Base-by-base conservation (phyloP, 2,888 invertebrate species). In the Panopea generosa region DNA sequence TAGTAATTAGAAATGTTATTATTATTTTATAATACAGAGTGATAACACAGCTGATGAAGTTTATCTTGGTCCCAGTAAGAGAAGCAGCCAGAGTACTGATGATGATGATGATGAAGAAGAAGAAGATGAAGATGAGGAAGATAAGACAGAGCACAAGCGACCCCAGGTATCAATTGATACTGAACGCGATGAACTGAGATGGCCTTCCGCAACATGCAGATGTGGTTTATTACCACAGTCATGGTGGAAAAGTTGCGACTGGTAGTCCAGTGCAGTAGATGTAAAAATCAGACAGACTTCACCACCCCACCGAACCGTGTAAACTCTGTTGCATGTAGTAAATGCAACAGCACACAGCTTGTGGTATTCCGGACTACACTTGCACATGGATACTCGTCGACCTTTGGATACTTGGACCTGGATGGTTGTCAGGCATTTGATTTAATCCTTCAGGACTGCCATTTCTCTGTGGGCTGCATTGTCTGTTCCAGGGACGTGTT, bases 401-500 rank as follows among this genome's bases (percentile, higher is more conserved):
- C 90, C 11, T 77, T 92, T 59, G 93, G 93, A 38, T 92, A 89
- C 80, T 79, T 93, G 33, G 91, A 92, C 75, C 80, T 93, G 24
- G 86, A 90, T 22, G 90, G 86, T 3, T 93, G 93, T 70, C 66
- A 74, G 22, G 89, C 91, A 0, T 87, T 91, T 82, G 93, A 93
- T 75, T 71, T 92, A 1, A 84, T 92, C 56, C 85, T 93, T 27
- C 87, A 89, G 59, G 91, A 92, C 63, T 91, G 90, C 67, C 73
- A 82, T 11, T 87, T 91, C 56, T 78, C 85, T 9, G 78, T 92
- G 16, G 87, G 87, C 22, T 93, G 93, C 74, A 77, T 93, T n/a
- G 84, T 80, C 52, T 93, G 93, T 77, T 84, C 83, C 66, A 91
- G 90, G 72, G 89, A 91, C 62, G 87, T 85, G 24, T 86, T 84